Conservation (phyloP, 2,797 vertebrate genomes). For the Myiotriccus ornatus region DNA sequence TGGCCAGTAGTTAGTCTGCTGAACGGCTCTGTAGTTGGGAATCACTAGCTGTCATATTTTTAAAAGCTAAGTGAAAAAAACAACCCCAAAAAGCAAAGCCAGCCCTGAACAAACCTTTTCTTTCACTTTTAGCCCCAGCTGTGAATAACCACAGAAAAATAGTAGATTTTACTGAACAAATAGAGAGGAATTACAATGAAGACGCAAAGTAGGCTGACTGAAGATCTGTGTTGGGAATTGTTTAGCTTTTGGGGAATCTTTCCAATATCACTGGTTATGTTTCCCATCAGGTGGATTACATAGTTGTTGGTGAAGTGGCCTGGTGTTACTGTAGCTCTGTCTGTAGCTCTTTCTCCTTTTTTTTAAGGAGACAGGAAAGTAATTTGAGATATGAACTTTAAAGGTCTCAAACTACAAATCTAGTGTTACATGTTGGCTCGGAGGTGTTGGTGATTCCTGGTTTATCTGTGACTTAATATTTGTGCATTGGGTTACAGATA, state of each 20-base stretch:
- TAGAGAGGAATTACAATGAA: neutral
- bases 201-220: neutral
- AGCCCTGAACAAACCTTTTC: neutral
- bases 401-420: neutral
- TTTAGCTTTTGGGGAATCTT: neutral
- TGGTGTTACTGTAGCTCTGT: neutral
- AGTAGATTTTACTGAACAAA: neutral
- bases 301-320: neutral
- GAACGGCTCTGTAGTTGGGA: accelerated
- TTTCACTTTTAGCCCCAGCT: neutral
- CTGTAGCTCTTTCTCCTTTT: neutral
- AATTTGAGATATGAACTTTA: neutral
- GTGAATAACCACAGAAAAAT: neutral
- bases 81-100: neutral
- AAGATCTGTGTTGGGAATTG: neutral
- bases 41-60: accelerated
- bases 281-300: neutral
- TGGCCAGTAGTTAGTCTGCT: neutral
- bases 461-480: neutral
- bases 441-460: neutral
- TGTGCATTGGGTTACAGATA: neutral
- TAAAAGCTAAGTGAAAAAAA: neutral
- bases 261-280: neutral
- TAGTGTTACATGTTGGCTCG: neutral
- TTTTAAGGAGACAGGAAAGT: neutral